Evolutionary conservation across 2,888 invertebrate species (phyloP), one percentile per base, ranked within the genome.

Genomic region (Meiosimyza platycephala): DNA sequence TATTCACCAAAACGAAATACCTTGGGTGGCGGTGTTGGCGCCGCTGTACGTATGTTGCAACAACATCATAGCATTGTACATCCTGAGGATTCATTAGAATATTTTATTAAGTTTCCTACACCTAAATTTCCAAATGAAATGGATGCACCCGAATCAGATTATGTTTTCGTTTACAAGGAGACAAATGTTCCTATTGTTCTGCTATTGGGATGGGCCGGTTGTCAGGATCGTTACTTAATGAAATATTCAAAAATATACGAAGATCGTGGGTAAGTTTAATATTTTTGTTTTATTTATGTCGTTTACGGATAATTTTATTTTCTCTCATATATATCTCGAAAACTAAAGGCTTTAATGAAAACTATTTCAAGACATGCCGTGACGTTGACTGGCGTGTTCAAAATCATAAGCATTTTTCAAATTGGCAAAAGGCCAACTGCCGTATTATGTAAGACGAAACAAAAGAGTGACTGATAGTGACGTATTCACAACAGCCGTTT

Each of bases 211-310:
- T 94, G 94, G 94, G 93, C 93, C 66, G 94, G 94, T 54, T 93
- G 94, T 84, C 90, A 92, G 84, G 94, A 94, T 85, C 91, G 92
- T 82, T 92, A 94, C 85, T 85, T 94, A 70, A 90, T 92, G 79
- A 94, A 94, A 84, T 94, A 94, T 86, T 92, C 93, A 62, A 91
- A 92, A 79, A 92, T 94, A 74, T 94, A 94, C 83, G 92, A 94
- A 81, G 91, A 93, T 74, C 89, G 90, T 80, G 93, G 94, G 94
- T 93, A 85, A 87, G 89, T 28, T 28, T 4, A 28, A 28, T 81
- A 47, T 40, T 51, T n/a, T 50, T 12, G 64, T 57, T 54, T 48
- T 1, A 2, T 33, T 9, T 64, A 6, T 47, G 64, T 48, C 22
- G 22, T 22, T 22, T 22, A 22, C 22, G 22, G 2, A 22, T 28